These are phyloP conservation scores for Rhagium mordax DNA, from an alignment of 2,888 invertebrate species.

Conservation along the genomic window DNA sequence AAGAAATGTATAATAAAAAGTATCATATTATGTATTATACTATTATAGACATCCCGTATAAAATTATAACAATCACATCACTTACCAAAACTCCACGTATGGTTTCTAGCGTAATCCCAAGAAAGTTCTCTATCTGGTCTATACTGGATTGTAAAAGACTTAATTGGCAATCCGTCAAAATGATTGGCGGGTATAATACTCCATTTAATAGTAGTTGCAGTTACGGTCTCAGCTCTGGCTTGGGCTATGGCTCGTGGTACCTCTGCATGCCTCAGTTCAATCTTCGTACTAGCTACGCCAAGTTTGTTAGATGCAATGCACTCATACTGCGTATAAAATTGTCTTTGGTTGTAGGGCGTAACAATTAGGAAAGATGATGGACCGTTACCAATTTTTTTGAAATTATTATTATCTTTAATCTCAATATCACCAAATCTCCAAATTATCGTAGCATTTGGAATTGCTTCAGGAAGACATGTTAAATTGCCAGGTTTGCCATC, in stretches of 20 bases:
- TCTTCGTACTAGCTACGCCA: conserved; percentile 78
- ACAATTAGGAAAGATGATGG: conserved; percentile 83
- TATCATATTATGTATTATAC: too few species aligned
- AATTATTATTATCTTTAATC: conserved; percentile 54
- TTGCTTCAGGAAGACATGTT: conserved; percentile 87
- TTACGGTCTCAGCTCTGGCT: conserved; percentile 79
- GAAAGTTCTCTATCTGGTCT: conserved; percentile 78
- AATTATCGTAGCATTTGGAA: conserved; percentile 93
- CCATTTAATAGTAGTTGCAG: conserved; percentile 90
- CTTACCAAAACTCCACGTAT: conserved; percentile 83
- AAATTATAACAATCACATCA: too few species aligned
- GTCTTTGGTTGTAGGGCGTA: conserved; percentile 76
- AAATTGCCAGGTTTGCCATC: conserved; percentile 85
- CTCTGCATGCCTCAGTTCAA: conserved; percentile 52
- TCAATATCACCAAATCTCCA: conserved; percentile 77
- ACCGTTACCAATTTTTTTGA: conserved; percentile 70
- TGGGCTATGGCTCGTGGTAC: conserved; percentile 79
- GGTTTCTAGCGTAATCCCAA: conserved; percentile 81
- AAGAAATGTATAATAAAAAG: too few species aligned
- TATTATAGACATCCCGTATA: too few species aligned
- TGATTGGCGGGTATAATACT: conserved; percentile 82
- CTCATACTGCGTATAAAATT: conserved; percentile 83
- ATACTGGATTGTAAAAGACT: conserved; percentile 83
- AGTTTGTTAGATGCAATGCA: conserved; percentile 86
- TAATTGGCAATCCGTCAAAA: conserved; percentile 83